Evolutionary conservation across 2,888 invertebrate species (phyloP).

Genomic region (Drosophila dives): DNA sequence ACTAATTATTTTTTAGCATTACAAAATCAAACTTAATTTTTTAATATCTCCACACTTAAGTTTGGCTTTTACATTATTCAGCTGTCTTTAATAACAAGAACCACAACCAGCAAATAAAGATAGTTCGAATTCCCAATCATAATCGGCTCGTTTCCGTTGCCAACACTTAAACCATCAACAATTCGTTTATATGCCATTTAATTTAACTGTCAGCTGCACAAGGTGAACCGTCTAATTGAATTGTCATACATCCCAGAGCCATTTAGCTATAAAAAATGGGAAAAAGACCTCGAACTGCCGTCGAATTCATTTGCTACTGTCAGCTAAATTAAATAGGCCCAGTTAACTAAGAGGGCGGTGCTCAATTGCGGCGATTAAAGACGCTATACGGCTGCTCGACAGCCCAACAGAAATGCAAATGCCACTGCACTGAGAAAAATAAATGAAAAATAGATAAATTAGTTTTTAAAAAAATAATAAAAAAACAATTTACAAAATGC

Average conservation of each 20-base stretch:
- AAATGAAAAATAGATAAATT: background rate
- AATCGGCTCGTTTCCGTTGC: slow-evolving; percentile 7
- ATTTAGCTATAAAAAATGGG: slow-evolving; percentile 7
- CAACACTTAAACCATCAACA: background rate
- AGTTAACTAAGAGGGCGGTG: slow-evolving; percentile 29
- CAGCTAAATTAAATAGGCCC: slow-evolving; percentile 58
- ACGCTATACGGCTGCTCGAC: slow-evolving; percentile 25
- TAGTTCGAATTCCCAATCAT: background rate
- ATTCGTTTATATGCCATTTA: slow-evolving; percentile 11
- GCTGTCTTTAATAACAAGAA: background rate
- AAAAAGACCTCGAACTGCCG: slow-evolving; percentile 42
- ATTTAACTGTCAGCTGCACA: slow-evolving; percentile 8
- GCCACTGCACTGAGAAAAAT: slow-evolving; percentile 40
- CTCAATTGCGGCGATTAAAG: slow-evolving; percentile 70
- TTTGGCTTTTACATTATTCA: background rate
- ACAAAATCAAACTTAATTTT: background rate
- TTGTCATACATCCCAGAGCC: slow-evolving; percentile 47
- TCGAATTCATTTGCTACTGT: slow-evolving; percentile 56
- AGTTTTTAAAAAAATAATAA: background rate
- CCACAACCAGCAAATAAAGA: background rate
- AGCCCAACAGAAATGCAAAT: slow-evolving; percentile 57
- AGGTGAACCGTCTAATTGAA: slow-evolving; percentile 61
- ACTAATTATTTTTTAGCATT: background rate
- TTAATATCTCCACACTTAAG: background rate
- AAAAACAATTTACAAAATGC: background rate